phyloP scores from a whole-genome alignment of 1,140 invertebrate species.

The Aplysia californica region DNA sequence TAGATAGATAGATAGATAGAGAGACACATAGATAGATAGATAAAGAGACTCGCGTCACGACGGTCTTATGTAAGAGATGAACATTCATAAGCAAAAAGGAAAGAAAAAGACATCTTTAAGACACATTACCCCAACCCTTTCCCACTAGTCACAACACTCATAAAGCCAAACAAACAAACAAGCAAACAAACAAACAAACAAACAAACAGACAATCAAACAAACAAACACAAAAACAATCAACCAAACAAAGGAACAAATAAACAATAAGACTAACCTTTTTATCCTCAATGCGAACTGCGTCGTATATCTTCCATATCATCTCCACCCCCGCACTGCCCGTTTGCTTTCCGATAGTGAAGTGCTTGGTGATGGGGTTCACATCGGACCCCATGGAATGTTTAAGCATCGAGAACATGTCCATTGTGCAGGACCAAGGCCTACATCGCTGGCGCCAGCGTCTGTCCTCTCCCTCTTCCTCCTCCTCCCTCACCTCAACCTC shows the following conservation, averaged over 20 bases:
- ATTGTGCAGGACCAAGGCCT: conserved; percentile 47
- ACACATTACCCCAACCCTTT: too few species aligned
- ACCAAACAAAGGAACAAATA: conserved; percentile 2
- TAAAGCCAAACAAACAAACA: too few species aligned
- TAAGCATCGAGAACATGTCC: conserved; percentile 69
- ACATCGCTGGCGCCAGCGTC: conserved; percentile 18
- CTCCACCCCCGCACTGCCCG: conserved; percentile 89
- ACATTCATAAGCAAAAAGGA: too few species aligned
- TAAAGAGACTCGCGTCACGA: too few species aligned
- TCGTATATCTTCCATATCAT: conserved; percentile 94
- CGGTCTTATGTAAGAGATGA: too few species aligned
- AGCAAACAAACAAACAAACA: too few species aligned
- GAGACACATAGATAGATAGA: conserved; percentile 17
- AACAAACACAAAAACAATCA: not conserved
- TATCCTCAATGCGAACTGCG: conserved; percentile 87
- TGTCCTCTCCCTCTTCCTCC: conserved; percentile 11
- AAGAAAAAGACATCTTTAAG: too few species aligned
- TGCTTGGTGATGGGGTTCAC: conserved; percentile 88
- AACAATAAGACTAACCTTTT: conserved; percentile 78
- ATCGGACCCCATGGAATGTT: conserved; percentile 64
- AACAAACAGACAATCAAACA: not conserved
- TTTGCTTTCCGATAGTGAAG: conserved; percentile 89
- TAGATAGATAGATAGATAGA: conserved; percentile 20
- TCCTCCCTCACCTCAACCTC: conserved; percentile 9
- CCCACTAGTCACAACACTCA: too few species aligned